Percentiles rank a stretch among this genome's conserved stretches.
phyloP scores from a whole-genome alignment of 2,797 vertebrate genomes.

The Lithobates pipiens region DNA sequence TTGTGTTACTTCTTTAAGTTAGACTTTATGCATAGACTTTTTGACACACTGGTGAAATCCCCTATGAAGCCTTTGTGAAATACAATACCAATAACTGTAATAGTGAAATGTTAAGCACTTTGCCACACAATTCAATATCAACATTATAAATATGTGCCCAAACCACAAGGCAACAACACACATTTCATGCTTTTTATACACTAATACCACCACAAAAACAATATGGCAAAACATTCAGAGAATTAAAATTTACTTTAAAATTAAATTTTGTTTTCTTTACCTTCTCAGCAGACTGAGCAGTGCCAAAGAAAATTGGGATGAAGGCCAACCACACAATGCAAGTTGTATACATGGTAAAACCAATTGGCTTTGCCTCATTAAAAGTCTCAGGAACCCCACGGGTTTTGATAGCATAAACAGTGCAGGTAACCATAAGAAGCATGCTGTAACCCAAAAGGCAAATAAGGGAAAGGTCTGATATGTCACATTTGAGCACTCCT shows the following conservation, averaged over 20 bases:
- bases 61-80: too few relatives aligned
- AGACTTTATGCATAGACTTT: not conserved
- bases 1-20: too few relatives aligned
- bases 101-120: not conserved
- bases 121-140: not conserved
- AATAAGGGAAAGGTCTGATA: slow-evolving; percentile 96
- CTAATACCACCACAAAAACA: slow-evolving; percentile 1
- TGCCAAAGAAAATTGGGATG: slow-evolving; percentile 97
- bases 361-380: slow-evolving; percentile 97
- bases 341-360: slow-evolving; percentile 98
- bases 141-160: not conserved
- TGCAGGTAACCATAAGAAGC: slow-evolving; percentile 98
- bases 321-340: slow-evolving; percentile 97
- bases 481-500: slow-evolving; percentile 94
- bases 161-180: not conserved
- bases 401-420: slow-evolving; percentile 97
- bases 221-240: slow-evolving; percentile 1
- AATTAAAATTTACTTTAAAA: not conserved
- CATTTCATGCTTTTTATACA: not conserved
- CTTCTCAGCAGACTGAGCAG: slow-evolving; percentile 95
- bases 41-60: not conserved
- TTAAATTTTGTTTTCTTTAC: slow-evolving; percentile 70
- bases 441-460: slow-evolving; percentile 97
- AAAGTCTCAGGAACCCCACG: slow-evolving; percentile 95
- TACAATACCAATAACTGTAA: not conserved